Evolutionary conservation across 2,113 vertebrate species (phyloP).

Genomic region (Cinclus cinclus): DNA sequence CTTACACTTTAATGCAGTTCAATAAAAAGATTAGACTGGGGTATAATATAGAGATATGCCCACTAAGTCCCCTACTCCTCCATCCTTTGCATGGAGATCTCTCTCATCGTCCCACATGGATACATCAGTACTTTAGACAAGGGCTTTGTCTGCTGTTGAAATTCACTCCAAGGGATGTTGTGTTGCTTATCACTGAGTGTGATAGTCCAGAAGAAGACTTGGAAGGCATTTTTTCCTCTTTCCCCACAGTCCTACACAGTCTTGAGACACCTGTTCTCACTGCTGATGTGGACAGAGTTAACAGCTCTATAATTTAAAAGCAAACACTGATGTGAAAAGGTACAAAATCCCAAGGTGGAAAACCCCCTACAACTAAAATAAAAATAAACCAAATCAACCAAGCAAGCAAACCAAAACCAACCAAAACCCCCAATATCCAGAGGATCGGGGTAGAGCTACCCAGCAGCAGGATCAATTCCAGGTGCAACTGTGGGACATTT

Average conservation of each 20-base stretch:
- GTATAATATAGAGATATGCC: background rate
- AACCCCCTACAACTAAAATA: background rate
- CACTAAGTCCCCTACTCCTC: background rate
- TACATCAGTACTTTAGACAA: no score
- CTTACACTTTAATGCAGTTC: background rate
- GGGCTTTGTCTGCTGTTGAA: background rate
- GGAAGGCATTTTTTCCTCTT: background rate
- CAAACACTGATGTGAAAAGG: background rate
- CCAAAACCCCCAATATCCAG: background rate
- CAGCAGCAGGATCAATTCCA: background rate
- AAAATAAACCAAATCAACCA: background rate
- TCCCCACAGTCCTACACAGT: accelerated
- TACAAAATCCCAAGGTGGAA: background rate
- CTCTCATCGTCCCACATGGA: background rate
- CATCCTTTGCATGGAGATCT: background rate
- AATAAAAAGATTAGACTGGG: background rate
- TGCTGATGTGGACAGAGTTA: background rate
- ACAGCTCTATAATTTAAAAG: background rate
- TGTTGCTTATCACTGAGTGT: background rate
- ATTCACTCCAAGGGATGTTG: background rate
- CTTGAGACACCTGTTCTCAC: background rate
- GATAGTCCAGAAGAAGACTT: background rate
- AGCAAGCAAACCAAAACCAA: background rate
- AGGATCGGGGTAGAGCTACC: background rate
- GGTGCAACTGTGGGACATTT: background rate